phyloP scores from a whole-genome alignment of 2,888 invertebrate species.

The Disparrhopalites patrizii region DNA sequence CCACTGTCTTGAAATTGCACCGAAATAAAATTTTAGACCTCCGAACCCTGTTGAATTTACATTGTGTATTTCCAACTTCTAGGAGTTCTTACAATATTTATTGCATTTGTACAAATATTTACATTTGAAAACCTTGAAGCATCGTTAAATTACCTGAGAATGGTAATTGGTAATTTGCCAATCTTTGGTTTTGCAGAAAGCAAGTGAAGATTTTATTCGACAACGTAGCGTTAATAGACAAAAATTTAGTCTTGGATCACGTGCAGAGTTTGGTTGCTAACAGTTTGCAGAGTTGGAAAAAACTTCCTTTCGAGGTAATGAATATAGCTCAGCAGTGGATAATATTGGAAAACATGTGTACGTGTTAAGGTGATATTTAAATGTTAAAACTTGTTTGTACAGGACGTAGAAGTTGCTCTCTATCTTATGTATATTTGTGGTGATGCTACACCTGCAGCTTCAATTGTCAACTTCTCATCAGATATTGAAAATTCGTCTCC shows the following conservation, averaged over 20 bases:
- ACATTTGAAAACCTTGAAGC: background rate
- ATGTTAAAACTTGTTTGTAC: background rate
- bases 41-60: constrained; percentile 17
- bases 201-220: constrained; percentile 56
- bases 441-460: constrained; percentile 49
- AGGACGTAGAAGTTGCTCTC: constrained; percentile 56
- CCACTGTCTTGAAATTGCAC: constrained; percentile 21
- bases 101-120: background rate
- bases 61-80: constrained; percentile 9
- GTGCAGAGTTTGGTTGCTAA: constrained; percentile 52
- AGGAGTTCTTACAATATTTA: constrained; percentile 10
- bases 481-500: constrained; percentile 38
- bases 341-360: background rate
- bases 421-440: constrained; percentile 55
- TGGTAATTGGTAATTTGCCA: constrained; percentile 10
- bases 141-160: background rate
- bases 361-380: background rate
- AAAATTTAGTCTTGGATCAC: constrained; percentile 53
- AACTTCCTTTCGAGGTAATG: constrained; percentile 50
- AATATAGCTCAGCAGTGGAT: background rate
- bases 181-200: constrained; percentile 50
- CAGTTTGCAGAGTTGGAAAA: constrained; percentile 53
- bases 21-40: constrained; percentile 5
- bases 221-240: constrained; percentile 55
- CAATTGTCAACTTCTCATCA: constrained; percentile 32